Percentiles rank a stretch among this genome's conserved stretches.
Evolutionary conservation across 2,888 invertebrate species (phyloP).

Genomic region (Megastigmus dorsalis): DNA sequence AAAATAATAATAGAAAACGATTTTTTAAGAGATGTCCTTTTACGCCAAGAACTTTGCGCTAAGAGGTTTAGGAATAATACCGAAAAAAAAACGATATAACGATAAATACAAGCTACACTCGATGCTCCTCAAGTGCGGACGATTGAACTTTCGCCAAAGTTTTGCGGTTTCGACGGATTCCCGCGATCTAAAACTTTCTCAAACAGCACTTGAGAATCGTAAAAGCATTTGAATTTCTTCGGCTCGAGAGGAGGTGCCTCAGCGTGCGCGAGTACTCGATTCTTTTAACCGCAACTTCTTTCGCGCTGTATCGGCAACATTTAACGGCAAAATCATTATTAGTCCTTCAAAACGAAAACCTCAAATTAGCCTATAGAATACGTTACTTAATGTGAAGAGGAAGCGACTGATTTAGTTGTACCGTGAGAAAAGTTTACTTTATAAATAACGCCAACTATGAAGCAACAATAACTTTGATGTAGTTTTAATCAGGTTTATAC

Average conservation of each 20-base stretch:
- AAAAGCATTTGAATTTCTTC: conserved; percentile 50
- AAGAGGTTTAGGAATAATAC: no score
- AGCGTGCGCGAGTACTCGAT: conserved; percentile 12
- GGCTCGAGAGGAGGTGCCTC: conserved; percentile 25
- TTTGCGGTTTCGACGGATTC: conserved; percentile 47
- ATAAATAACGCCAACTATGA: no score
- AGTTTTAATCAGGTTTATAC: no score
- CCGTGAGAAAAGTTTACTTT: no score
- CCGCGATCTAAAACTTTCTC: conserved; percentile 48
- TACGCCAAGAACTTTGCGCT: no score
- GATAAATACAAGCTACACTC: conserved; percentile 47
- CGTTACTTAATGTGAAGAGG: no score
- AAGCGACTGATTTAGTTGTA: no score
- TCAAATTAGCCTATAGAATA: no score
- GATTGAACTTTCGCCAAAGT: conserved; percentile 53
- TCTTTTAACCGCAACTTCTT: not conserved
- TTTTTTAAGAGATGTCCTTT: no score
- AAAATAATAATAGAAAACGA: no score
- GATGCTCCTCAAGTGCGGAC: conserved; percentile 48
- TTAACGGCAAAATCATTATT: not conserved
- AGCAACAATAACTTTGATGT: no score
- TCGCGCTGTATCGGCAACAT: not conserved
- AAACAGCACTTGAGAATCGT: conserved; percentile 48
- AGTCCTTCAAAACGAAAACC: no score
- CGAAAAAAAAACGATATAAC: conserved; percentile 21